Evolutionary conservation across 1,140 invertebrate genomes (phyloP).

Genomic region (Achroia grisella): DNA sequence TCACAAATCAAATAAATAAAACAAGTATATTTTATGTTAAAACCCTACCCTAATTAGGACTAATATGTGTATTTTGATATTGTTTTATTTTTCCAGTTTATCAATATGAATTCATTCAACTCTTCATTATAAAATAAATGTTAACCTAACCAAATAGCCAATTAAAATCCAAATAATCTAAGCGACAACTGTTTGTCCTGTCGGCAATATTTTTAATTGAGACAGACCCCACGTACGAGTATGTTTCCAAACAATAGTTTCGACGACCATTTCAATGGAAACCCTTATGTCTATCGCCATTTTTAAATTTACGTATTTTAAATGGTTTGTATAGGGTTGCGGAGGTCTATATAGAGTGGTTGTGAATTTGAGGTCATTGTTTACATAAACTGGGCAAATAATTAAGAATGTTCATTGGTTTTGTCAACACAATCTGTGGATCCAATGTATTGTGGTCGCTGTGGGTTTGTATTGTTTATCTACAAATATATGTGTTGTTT

Average conservation of each 20-base stretch:
- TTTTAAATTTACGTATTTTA: conserved; percentile 16
- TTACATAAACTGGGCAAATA: conserved; percentile 65
- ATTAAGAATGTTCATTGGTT: conserved; percentile 71
- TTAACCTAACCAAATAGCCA: conserved; percentile 35
- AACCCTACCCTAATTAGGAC: too few species aligned
- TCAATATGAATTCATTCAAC: too few species aligned
- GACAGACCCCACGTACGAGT: conserved; percentile 50
- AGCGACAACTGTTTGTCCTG: conserved; percentile 65
- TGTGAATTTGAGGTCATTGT: conserved; percentile 45
- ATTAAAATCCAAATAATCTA: conserved; percentile 54
- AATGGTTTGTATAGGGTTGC: conserved; percentile 20
- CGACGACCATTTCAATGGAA: conserved; percentile 29
- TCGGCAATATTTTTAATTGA: conserved; percentile 71
- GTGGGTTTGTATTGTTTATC: too few species aligned
- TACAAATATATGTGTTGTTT: too few species aligned
- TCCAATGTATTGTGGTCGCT: conserved; percentile 3
- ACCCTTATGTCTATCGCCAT: conserved; percentile 13
- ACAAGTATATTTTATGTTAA: too few species aligned
- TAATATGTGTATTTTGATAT: too few species aligned
- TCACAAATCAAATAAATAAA: too few species aligned
- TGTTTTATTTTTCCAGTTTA: too few species aligned
- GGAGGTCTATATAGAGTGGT: conserved; percentile 17
- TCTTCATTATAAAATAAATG: too few species aligned
- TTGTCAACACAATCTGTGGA: conserved; percentile 56
- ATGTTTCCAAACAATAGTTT: conserved; percentile 59